Conservation (phyloP, 1,140 invertebrate genomes). For the Ericerus pela region DNA sequence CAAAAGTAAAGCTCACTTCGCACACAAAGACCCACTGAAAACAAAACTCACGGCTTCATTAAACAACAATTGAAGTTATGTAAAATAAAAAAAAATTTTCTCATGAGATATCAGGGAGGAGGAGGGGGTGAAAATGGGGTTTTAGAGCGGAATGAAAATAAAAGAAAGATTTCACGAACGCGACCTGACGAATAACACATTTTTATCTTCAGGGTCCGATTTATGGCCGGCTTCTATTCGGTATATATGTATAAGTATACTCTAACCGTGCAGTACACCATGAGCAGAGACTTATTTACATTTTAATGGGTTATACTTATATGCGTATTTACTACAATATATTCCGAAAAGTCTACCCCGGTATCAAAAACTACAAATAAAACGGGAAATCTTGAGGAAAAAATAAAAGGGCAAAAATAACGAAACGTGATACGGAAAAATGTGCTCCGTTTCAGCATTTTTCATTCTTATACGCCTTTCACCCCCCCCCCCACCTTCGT, state of each 20-base stretch:
- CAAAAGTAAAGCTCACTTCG: too few relatives aligned
- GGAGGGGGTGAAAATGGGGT: neutral
- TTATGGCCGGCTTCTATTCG: neutral
- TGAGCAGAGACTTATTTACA: constrained; percentile 5
- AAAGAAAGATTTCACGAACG: too few relatives aligned
- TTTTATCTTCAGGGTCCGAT: constrained; percentile 5
- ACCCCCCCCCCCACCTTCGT: neutral
- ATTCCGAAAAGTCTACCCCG: constrained; percentile 8
- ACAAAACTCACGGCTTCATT: too few relatives aligned
- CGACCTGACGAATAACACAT: too few relatives aligned
- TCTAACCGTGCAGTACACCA: too few relatives aligned
- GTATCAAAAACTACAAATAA: constrained; percentile 8
- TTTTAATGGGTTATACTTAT: constrained; percentile 12
- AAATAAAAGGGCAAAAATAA: constrained; percentile 11
- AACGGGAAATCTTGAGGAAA: constrained; percentile 11
- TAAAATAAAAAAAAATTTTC: neutral
- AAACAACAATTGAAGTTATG: too few relatives aligned
- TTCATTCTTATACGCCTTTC: constrained; percentile 1
- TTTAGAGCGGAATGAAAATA: too few relatives aligned
- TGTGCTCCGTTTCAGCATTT: constrained; percentile 10
- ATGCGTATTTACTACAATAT: constrained; percentile 9
- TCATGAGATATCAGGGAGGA: neutral
- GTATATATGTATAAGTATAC: too few relatives aligned
- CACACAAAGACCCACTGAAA: too few relatives aligned
- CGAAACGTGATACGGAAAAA: constrained; percentile 12